Evolutionary conservation across 2,797 vertebrate species (phyloP), one percentile per base, ranked within the genome.

Genomic region (Fratercula arctica): DNA sequence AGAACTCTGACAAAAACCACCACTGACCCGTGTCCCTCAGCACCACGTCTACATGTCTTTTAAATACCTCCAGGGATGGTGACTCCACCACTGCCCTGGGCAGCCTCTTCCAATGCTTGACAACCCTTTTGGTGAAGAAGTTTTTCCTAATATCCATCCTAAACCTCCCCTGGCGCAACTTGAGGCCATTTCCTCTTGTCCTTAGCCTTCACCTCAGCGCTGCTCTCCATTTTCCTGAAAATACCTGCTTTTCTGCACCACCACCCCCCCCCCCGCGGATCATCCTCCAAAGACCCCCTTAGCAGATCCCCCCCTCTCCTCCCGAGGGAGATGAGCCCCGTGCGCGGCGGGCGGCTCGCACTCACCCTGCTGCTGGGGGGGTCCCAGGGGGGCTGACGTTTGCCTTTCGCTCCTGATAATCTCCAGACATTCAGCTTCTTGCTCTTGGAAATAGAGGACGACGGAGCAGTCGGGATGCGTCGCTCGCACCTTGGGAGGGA

Each of bases 341-440:
- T 1, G 8, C 45, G 6, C 0, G 2, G 50, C 0, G 7, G 33
- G 70, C 3, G 2, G 39, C 43, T 61, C 2, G 0, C 26, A 26
- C 90, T 92, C 90, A 92, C 93, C 93, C 46, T 25, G 63, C 72
- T 82, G 74, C 46, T 73, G 9, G 0, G 26, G 12, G 21, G 4
- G 1, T 5, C 43, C 41, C 0, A 43, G 16, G 2, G 8, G 3
- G 1, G 25, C 19, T 3, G 14, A 25, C 0, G 0, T n/a, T 37
- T 45, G 86, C 19, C 60, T 95, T 69, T 96, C 95, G 0, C 75
- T 83, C 68, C 6, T 64, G 60, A 94, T 85, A 2, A 80, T 75
- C 87, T 91, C 35, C 90, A 93, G 87, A 16, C 95, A 97, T 59
- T 92, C 75, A 6, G 24, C 78, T 39, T 96, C 89, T 77, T 10